Conservation (phyloP, 2,113 vertebrate species). For the Promerops cafer region DNA sequence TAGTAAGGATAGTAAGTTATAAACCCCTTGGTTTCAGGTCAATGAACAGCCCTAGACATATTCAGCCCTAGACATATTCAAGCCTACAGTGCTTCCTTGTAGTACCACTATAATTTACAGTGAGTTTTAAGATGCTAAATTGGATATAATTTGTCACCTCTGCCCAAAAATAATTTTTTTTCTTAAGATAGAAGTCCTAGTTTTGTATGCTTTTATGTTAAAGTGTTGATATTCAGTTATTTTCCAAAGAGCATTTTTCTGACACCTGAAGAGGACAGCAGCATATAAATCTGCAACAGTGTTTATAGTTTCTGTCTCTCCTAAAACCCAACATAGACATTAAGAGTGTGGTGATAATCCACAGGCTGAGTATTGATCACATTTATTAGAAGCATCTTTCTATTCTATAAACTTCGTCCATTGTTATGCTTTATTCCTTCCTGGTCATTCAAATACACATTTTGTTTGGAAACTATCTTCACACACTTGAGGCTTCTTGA, state of each 20-base stretch:
- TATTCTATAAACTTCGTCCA: not conserved
- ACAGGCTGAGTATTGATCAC: not conserved
- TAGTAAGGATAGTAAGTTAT: not conserved
- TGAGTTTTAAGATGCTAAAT: not conserved
- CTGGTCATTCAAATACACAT: not conserved
- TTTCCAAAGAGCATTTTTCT: not conserved
- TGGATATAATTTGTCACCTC: not conserved
- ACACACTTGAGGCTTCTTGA: not conserved
- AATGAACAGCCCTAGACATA: not conserved
- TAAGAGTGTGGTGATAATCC: not conserved
- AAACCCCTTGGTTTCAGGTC: not conserved
- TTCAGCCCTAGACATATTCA: not conserved
- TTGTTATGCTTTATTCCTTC: not conserved
- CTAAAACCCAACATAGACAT: not conserved
- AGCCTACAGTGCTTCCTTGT: not conserved
- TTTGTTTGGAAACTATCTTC: not conserved
- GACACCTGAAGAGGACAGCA: not conserved
- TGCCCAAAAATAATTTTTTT: not conserved
- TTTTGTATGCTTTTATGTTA: not conserved
- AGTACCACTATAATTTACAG: not conserved
- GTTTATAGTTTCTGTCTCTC: not conserved
- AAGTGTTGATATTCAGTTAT: not conserved
- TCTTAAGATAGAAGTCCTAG: not conserved
- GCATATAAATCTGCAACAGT: not conserved
- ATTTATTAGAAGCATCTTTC: not conserved